These are phyloP conservation scores for Pteromalus puparum DNA, from an alignment of 1,140 invertebrate genomes.

Conservation along the genomic window DNA sequence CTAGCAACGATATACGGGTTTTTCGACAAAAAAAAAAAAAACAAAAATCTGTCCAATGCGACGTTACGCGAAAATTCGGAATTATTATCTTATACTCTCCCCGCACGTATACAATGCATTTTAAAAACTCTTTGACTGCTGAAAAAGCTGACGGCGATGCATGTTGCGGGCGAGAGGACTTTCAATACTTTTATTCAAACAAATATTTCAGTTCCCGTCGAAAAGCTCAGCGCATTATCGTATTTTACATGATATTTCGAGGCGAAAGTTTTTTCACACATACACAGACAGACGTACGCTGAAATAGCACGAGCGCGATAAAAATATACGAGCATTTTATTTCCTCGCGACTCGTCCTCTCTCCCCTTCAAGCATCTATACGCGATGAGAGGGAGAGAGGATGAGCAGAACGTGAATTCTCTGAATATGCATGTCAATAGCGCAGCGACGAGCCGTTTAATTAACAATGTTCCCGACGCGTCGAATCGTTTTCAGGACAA, in stretches of 20 bases:
- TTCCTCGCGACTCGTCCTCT: not conserved
- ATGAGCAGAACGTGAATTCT: conserved; percentile 53
- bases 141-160: conserved; percentile 7
- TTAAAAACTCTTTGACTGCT: conserved; percentile 9
- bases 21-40: too few species aligned
- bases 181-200: conserved; percentile 46
- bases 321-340: conserved; percentile 43
- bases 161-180: not conserved
- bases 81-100: not conserved
- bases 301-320: not conserved
- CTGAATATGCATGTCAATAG: conserved; percentile 63
- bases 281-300: not conserved
- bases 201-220: conserved; percentile 38
- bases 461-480: conserved; percentile 72
- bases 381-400: not conserved
- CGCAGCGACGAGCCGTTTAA: conserved; percentile 70
- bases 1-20: too few species aligned
- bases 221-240: conserved; percentile 14
- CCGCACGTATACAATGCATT: not conserved
- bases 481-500: conserved; percentile 66
- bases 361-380: not conserved
- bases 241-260: not conserved
- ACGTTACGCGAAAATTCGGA: not conserved
- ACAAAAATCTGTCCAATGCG: too few species aligned
- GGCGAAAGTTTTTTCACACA: conserved; percentile 31